Evolutionary conservation across 1,140 invertebrate species (phyloP), one percentile per base, ranked within the genome.

Genomic region (Harlomillsia oculata): DNA sequence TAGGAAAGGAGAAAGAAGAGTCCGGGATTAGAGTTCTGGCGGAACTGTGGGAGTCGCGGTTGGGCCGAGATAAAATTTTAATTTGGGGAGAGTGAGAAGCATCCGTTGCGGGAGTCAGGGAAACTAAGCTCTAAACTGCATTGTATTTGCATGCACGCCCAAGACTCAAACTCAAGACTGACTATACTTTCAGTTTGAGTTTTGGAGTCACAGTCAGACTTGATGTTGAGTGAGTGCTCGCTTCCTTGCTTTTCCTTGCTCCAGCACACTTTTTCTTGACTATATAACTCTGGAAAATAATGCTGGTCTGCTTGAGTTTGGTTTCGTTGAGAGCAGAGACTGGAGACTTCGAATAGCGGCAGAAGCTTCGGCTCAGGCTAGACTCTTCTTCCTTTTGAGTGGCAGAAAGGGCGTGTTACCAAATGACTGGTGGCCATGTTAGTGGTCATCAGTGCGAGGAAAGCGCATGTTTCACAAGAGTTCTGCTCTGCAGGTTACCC

Each of bases 371-470:
- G 16, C 43, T n/a, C n/a, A n/a, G n/a, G n/a, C n/a, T n/a, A n/a
- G n/a, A n/a, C n/a, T n/a, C n/a, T n/a, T n/a, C n/a, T n/a, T n/a
- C n/a, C n/a, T n/a, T n/a, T n/a, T 55, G 56, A 60, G 62, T 60
- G 62, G 62, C 53, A 64, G 58, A 60, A 64, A 64, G 63, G 63
- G 63, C 63, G 63, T 64, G 63, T 61, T 64, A 61, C 55, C 55
- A 61, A 64, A 64, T 64, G 63, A 65, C 64, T 65, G 64, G 64
- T 65, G 64, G 64, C 64, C 64, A 65, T 65, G 64, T 65, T 65
- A 65, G 64, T 65, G 64, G 64, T 65, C 60, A 62, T 62, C 59
- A 65, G 60, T 64, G 58, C 54, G 46, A 55, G 53, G 56, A 62
- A 62, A 60, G 60, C 64, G 64, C 64, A 65, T 62, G 60, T 65